These are phyloP conservation scores for Epistrophe eligans DNA, from an alignment of 2,888 invertebrate species.

Conservation along the genomic window DNA sequence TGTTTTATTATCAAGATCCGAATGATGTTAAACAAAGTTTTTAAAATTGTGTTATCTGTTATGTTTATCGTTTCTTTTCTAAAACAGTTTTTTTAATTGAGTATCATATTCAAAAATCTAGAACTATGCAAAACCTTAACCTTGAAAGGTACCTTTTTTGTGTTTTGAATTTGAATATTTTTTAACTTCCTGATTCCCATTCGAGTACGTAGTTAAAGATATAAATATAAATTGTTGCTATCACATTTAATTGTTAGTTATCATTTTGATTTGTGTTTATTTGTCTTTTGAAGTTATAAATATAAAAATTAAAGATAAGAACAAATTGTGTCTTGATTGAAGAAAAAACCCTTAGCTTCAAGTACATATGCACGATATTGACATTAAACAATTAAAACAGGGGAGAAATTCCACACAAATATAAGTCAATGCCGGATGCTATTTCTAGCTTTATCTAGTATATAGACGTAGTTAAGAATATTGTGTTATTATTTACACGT, in stretches of 20 bases:
- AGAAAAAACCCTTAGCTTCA: slow-evolving; percentile 16
- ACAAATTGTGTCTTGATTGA: slow-evolving; percentile 62
- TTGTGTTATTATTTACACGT: background rate
- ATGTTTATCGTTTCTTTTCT: too few species aligned
- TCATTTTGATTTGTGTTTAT: slow-evolving; percentile 18
- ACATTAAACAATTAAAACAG: slow-evolving; percentile 40
- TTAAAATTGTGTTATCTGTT: too few species aligned
- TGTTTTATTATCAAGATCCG: too few species aligned
- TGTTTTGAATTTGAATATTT: too few species aligned
- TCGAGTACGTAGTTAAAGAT: background rate
- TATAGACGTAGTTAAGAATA: background rate
- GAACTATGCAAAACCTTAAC: too few species aligned
- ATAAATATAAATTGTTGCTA: background rate
- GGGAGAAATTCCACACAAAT: slow-evolving; percentile 7
- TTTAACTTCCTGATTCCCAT: too few species aligned
- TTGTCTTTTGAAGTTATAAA: background rate
- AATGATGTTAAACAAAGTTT: too few species aligned
- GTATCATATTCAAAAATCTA: too few species aligned
- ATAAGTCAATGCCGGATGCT: slow-evolving; percentile 14
- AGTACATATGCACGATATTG: slow-evolving; percentile 10
- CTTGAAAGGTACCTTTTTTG: too few species aligned
- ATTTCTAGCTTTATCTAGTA: background rate
- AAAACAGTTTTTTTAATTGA: too few species aligned
- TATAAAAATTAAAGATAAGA: slow-evolving; percentile 53
- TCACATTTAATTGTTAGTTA: background rate